Conservation (phyloP, 92 coral and sea anemone species). For the Heteractis magnifica region DNA sequence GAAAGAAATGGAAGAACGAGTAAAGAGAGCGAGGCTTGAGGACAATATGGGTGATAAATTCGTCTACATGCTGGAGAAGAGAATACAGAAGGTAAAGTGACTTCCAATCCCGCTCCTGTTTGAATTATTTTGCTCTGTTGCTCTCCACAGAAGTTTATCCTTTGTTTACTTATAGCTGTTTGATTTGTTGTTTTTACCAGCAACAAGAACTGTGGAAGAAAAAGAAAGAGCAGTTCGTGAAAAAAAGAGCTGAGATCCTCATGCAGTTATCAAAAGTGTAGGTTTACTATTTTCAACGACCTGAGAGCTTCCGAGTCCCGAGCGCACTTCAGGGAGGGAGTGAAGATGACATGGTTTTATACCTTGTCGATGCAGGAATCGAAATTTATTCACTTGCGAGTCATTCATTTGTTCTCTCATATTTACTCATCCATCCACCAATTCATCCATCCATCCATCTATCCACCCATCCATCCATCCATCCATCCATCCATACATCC, state of each 20-base stretch:
- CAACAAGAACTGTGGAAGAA: conserved; percentile 72
- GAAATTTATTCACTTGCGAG: too few species aligned
- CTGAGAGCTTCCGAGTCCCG: too few species aligned
- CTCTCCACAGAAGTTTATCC: not conserved
- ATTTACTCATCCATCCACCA: not conserved
- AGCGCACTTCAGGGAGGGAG: too few species aligned
- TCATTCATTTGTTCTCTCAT: not conserved
- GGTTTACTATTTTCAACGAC: conserved; percentile 8
- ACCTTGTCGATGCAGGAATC: too few species aligned
- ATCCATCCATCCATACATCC: too few species aligned
- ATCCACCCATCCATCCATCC: too few species aligned
- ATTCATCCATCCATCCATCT: too few species aligned
- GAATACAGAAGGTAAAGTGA: conserved; percentile 58
- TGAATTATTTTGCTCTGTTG: too few species aligned
- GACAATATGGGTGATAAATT: conserved; percentile 52
- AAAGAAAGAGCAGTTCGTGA: conserved; percentile 60
- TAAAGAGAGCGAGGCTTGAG: conserved; percentile 51
- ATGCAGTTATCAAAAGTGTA: conserved; percentile 67
- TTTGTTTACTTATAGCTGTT: not conserved
- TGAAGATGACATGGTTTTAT: too few species aligned
- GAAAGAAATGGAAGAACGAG: conserved; percentile 74
- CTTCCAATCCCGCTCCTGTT: not conserved
- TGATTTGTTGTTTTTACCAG: conserved; percentile 26
- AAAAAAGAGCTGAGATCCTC: conserved; percentile 65
- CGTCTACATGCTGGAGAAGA: conserved; percentile 61